phyloP scores from a whole-genome alignment of 1,140 invertebrate species.

The Trichonephila inaurata region DNA sequence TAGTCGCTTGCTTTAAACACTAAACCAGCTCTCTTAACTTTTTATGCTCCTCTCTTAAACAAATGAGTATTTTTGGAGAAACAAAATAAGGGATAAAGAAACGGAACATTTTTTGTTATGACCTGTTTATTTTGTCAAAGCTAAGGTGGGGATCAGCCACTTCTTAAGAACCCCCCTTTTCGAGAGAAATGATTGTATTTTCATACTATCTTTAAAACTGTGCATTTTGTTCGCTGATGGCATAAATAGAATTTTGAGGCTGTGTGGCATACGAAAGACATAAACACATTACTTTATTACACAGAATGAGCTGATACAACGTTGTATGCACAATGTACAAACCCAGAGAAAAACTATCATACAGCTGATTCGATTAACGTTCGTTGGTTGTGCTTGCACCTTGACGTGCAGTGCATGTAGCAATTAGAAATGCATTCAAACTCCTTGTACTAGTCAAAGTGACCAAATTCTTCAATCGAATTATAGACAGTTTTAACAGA shows the following conservation, averaged over 20 bases:
- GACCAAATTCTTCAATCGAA: constrained; percentile 51
- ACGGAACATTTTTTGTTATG: constrained; percentile 70
- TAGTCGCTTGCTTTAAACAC: constrained; percentile 69
- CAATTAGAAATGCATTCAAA: constrained; percentile 57
- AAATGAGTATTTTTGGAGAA: constrained; percentile 77
- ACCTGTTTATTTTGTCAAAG: constrained; percentile 75
- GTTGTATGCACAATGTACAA: constrained; percentile 76
- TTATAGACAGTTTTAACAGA: constrained; percentile 11
- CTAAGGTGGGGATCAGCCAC: constrained; percentile 68
- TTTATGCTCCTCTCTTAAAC: constrained; percentile 75
- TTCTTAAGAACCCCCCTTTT: constrained; percentile 69
- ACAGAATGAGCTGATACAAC: constrained; percentile 65
- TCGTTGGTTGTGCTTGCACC: constrained; percentile 46
- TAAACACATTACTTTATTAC: constrained; percentile 75
- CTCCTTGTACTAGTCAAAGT: constrained; percentile 74
- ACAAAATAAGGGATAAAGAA: constrained; percentile 68
- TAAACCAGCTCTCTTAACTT: constrained; percentile 74
- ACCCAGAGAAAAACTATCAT: constrained; percentile 63
- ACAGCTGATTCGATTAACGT: constrained; percentile 55
- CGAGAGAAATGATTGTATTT: constrained; percentile 73
- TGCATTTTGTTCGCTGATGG: constrained; percentile 74
- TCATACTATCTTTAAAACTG: constrained; percentile 76
- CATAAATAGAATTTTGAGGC: constrained; percentile 73
- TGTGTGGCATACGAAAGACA: constrained; percentile 66
- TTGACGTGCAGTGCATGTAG: constrained; percentile 49